These are phyloP conservation scores for Cataglyphis livida DNA, from an alignment of 2,888 invertebrate genomes.

Conservation along the genomic window DNA sequence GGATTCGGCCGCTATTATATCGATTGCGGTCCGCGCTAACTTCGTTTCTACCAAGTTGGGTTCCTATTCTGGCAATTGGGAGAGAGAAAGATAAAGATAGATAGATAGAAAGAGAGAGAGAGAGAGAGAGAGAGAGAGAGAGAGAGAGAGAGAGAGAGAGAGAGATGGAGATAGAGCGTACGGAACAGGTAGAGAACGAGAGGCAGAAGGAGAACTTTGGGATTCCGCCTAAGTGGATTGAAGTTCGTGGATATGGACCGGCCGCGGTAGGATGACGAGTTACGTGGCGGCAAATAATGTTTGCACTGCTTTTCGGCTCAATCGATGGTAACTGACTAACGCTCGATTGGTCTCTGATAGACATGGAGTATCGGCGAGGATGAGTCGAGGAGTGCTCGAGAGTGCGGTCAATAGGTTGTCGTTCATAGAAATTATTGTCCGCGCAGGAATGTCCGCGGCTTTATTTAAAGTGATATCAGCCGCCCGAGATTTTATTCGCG, in stretches of 20 bases:
- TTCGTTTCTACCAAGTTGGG: slow-evolving; percentile 83
- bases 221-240: slow-evolving; percentile 82
- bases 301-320: slow-evolving; percentile 72
- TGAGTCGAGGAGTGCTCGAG: slow-evolving; percentile 42
- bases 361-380: slow-evolving; percentile 51
- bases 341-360: slow-evolving; percentile 70
- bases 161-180: slow-evolving; percentile 30
- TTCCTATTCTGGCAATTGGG: slow-evolving; percentile 79
- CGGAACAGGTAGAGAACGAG: neutral
- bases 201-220: slow-evolving; percentile 76
- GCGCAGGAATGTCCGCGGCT: slow-evolving; percentile 37
- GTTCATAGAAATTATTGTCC: slow-evolving; percentile 43
- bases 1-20: slow-evolving; percentile 84
- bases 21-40: slow-evolving; percentile 84
- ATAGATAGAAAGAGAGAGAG: slow-evolving; percentile 12
- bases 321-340: slow-evolving; percentile 74
- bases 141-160: slow-evolving; percentile 20
- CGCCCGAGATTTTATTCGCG: slow-evolving; percentile 28
- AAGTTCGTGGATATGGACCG: slow-evolving; percentile 79
- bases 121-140: neutral
- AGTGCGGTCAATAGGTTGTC: slow-evolving; percentile 52
- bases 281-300: slow-evolving; percentile 75
- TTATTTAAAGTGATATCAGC: slow-evolving; percentile 36
- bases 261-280: slow-evolving; percentile 74
- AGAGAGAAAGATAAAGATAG: slow-evolving; percentile 51